Evolutionary conservation across 2,797 vertebrate species (phyloP).

Genomic region (Periparus ater): DNA sequence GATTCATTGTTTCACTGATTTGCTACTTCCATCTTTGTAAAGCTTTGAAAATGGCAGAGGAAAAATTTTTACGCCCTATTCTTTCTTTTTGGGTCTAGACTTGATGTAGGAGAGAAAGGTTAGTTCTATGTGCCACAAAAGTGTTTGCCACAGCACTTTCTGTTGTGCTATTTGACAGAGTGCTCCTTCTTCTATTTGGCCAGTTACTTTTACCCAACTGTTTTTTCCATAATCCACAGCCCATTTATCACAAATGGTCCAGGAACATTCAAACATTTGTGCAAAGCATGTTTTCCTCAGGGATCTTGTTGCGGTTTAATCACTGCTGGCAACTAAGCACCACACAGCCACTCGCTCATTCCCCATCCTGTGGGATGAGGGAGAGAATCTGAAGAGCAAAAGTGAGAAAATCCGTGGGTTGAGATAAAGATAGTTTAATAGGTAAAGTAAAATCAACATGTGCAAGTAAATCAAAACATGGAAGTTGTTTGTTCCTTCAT

Average conservation of each 20-base stretch:
- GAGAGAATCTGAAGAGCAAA: not conserved
- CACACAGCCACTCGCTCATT: not conserved
- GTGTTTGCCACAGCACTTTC: not conserved
- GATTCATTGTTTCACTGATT: not conserved
- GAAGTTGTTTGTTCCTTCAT: not conserved
- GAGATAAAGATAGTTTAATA: not conserved
- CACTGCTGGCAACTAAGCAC: not conserved
- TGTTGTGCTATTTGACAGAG: not conserved
- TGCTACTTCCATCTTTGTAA: not conserved
- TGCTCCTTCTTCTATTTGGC: not conserved
- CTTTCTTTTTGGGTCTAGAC: not conserved
- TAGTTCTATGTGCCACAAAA: not conserved
- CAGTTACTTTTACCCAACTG: not conserved
- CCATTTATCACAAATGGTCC: not conserved
- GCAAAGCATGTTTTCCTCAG: not conserved
- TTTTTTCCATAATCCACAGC: not conserved
- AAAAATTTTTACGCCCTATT: not conserved
- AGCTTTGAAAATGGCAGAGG: not conserved
- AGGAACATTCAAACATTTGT: not conserved
- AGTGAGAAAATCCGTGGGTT: not conserved
- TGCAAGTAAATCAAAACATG: not conserved
- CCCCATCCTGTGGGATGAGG: not conserved
- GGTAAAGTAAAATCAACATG: not conserved
- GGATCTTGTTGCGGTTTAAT: not conserved
- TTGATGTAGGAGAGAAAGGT: not conserved